A percentile compares a stretch with the other conserved stretches of the same genome.
Conservation (phyloP, 2,113 vertebrate species). For the Bagarius yarrelli region DNA sequence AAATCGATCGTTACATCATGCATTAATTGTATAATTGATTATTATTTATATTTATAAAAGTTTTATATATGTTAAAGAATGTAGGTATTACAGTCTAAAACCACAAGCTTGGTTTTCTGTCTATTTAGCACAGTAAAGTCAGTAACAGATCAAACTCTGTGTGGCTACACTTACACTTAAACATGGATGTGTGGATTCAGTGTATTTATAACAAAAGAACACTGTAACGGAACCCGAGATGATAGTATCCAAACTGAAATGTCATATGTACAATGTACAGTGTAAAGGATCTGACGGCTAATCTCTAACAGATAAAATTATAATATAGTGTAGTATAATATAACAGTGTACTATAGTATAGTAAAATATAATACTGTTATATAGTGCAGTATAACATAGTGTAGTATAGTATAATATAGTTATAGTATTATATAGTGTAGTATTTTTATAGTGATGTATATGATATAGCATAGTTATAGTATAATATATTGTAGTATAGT, state of each 20-base stretch:
- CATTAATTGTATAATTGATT: too few relatives aligned
- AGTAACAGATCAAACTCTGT: neutral
- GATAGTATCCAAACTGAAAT: neutral
- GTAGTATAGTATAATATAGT: too few relatives aligned
- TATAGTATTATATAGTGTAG: too few relatives aligned
- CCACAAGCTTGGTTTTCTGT: too few relatives aligned
- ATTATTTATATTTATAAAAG: neutral
- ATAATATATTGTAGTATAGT: too few relatives aligned
- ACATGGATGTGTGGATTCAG: slow-evolving; percentile 7
- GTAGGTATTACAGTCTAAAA: neutral
- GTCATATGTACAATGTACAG: neutral
- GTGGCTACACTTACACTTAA: neutral
- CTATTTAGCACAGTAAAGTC: neutral
- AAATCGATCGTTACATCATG: neutral
- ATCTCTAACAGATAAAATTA: neutral
- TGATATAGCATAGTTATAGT: too few relatives aligned
- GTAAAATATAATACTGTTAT: too few relatives aligned
- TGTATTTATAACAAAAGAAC: slow-evolving; percentile 9
- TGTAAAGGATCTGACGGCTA: neutral
- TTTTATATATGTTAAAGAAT: neutral
- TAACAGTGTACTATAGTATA: too few relatives aligned
- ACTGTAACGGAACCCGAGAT: neutral
- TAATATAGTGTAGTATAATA: neutral
- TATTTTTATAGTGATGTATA: too few relatives aligned
- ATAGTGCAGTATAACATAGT: too few relatives aligned